Base-by-base conservation (phyloP, 35 echinoderm and acorn worm species). In the Apostichopus japonicus region DNA sequence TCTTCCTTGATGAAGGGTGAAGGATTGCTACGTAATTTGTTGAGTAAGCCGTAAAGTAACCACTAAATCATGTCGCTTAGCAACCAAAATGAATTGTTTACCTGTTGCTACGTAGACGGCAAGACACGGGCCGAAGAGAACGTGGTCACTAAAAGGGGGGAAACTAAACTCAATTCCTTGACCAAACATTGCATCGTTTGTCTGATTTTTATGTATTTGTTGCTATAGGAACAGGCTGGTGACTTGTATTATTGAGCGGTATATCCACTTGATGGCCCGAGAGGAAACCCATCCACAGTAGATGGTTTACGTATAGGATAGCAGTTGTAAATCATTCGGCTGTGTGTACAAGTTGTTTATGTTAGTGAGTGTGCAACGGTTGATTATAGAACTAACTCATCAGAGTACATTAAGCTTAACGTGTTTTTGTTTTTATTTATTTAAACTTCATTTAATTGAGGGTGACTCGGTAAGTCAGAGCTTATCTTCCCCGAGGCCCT, bases 61-160 rank as follows among this genome's bases (percentile, higher is more conserved):
- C 14, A 67, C 11, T 15, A 67, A 15, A 67, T 19, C 11, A 67
- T 19, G 63, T 67, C 63, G 63, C 79, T 52, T 83, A 83, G 79
- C 79, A 83, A 83, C 79, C 33, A 8, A n/a, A 24, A 13, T 52
- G 8, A 8, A 13, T 15, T 83, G 79, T 83, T 83, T 83, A 55
- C 79, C 24, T 83, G 79, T 83, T 83, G 51, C 79, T 33, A 83
- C 33, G 79, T 52, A 83, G 44, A 15, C 54, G 44, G 33, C 54
- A 6, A 83, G 11, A 19, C 19, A 11, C 11, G 63, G 63, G 63
- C 19, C 63, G 11, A 67, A 67, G 19, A 67, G 19, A 67, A 67
- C 11, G 63, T 15, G 19, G 63, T 67, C 63, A 67, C 63, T 11
- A 67, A 67, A 44, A 44, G 33, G 63, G 11, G 63, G 11, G 63